Evolutionary conservation across 1,140 invertebrate species (phyloP), one percentile per base, ranked within the genome.

Genomic region (Lucilia cuprina): DNA sequence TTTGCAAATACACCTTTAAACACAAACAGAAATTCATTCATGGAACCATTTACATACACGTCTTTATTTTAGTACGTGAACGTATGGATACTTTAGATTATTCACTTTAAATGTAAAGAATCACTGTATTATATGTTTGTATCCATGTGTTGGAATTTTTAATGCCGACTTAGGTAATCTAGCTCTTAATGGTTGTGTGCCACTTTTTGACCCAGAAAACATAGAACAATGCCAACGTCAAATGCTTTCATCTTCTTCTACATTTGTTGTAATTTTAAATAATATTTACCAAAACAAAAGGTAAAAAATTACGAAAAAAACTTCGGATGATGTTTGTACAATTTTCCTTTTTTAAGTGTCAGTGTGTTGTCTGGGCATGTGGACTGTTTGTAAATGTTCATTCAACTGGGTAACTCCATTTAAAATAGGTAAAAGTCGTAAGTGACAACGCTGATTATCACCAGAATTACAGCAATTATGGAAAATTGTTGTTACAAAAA

Each of bases 171-270:
- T 78, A 47, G 75, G 75, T 78, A 78, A 78, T 78, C 75, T 78
- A 78, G 49, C 75, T 78, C 75, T 78, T 78, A 78, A 78, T 78
- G 75, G 75, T 34, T 78, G 75, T 78, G 75, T 78, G 75, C 75
- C 75, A 78, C 75, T 78, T 78, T 78, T 78, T 78, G 75, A 78
- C 75, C 75, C 75, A 78, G 75, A 78, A 78, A 78, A 78, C 75
- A 78, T 78, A 78, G 49, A 78, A 78, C 75, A 78, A 78, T 78
- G 75, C 75, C 75, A 78, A 78, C 75, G 35, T 78, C 75, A 78
- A 78, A 78, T 47, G 75, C 75, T 78, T 78, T 78, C 75, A 78
- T 78, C 75, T 78, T 75, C 75, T 47, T n/a, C 41, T 78, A n/a
- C 75, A 19, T 55, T 70, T 21, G 21, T 70, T 70, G n/a, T 70